Conservation (phyloP, 2,113 vertebrate genomes). For the Seriola aureovittata region DNA sequence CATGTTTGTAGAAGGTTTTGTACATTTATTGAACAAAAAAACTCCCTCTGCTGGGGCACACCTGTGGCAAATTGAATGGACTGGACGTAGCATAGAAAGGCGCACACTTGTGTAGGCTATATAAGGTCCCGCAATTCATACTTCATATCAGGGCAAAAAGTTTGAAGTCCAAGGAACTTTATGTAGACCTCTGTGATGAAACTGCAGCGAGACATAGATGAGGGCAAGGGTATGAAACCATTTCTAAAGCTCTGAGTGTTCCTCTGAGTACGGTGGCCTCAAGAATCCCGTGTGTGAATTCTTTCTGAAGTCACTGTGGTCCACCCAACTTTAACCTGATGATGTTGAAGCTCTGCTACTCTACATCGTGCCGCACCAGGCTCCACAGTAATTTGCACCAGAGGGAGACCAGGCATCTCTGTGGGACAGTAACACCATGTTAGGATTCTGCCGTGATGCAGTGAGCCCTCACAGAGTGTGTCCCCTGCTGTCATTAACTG, state of each 20-base stretch:
- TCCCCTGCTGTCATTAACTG: not conserved
- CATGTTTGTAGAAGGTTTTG: no score
- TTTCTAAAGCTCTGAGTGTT: not conserved
- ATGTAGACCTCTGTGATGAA: not conserved
- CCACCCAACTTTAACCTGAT: not conserved
- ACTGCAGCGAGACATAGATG: not conserved
- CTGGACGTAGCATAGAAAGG: no score
- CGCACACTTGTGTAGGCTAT: not conserved
- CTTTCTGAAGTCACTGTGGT: no score
- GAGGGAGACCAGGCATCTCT: not conserved
- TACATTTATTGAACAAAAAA: no score
- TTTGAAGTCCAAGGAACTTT: not conserved
- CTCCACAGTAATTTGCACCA: not conserved
- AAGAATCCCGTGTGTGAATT: not conserved
- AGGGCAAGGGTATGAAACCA: not conserved
- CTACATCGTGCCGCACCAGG: not conserved
- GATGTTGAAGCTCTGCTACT: not conserved
- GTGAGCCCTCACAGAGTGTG: not conserved
- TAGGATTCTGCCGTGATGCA: conserved; percentile 1
- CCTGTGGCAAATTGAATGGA: not conserved
- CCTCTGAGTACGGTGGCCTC: not conserved
- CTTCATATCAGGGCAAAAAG: not conserved
- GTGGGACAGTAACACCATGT: not conserved
- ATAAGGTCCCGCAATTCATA: not conserved
- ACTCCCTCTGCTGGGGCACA: not conserved